Conservation (phyloP, 2,797 vertebrate genomes). For the Phoeniculus purpureus region DNA sequence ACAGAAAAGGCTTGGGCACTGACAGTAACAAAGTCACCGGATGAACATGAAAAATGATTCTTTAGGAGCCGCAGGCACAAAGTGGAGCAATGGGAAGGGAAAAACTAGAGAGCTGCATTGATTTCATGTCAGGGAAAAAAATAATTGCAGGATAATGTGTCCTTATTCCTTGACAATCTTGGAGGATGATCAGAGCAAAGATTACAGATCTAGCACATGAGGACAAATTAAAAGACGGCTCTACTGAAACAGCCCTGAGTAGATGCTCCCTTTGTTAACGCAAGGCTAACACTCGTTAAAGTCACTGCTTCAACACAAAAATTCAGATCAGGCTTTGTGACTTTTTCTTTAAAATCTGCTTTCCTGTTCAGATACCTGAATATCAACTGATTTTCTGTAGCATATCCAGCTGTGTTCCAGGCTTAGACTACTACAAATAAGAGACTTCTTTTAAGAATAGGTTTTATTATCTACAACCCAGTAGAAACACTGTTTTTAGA, state of each 20-base stretch:
- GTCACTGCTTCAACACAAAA: background rate
- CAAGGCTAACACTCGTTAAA: background rate
- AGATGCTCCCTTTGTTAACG: background rate
- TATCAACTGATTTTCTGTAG: background rate
- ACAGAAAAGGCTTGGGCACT: conserved; percentile 50
- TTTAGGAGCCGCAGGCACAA: background rate
- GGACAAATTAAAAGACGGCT: background rate
- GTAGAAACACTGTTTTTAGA: background rate
- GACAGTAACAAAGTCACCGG: background rate
- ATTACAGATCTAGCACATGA: background rate
- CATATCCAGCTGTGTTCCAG: background rate
- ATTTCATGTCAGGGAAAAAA: background rate
- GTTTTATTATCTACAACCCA: background rate
- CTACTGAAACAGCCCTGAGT: background rate
- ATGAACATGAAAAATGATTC: background rate
- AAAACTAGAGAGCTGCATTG: background rate
- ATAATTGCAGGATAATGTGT: background rate
- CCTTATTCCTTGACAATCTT: background rate
- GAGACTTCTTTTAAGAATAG: background rate
- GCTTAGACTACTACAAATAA: background rate
- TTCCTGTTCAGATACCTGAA: background rate
- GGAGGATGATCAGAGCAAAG: background rate
- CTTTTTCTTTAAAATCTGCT: background rate
- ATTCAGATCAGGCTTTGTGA: background rate
- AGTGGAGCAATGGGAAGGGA: background rate